Base-by-base conservation (phyloP, 23 tunicate genomes). In the Diplosoma virens region DNA sequence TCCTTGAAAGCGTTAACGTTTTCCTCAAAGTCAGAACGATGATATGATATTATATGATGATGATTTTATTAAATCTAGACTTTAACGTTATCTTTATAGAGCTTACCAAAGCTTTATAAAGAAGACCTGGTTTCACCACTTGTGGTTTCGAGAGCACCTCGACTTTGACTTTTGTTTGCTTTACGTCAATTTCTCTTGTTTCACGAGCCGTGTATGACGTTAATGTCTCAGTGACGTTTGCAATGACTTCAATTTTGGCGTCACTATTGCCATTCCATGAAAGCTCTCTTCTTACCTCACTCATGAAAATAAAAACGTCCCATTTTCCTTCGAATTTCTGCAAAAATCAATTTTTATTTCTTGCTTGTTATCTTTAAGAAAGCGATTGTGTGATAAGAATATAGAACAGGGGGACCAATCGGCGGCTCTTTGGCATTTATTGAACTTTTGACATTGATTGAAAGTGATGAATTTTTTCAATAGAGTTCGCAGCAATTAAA, bases 41-140 rank as follows among this genome's bases (percentile, higher is more conserved):
- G 9, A 41, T 14, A 7, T 9, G 50, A 14, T 41, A 41, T 7
- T 41, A 41, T 14, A 41, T 7, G 14, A 41, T 41, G 9, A 7
- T 14, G 14, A 14, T 41, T 41, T 41, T 7, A 9, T 41, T 41
- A 41, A 41, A 41, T 7, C 9, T 7, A 41, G 4, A 55, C 61
- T 55, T 41, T 41, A n/a, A 45, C 52, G 11, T 45, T 16, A 45
- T 9, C 16, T 11, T 45, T 16, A 45, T 45, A 9, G 16, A 20
- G 65, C 90, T 84, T 70, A 92, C 97, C 59, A 80, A 76, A 11
- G 97, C 97, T 34, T 67, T 67, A 67, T 92, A 92, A 9, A 27
- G 46, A 0, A 92, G 70, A 2, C 92, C 97, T 16, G 97, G 97
- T 47, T 92, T 92, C 46, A 81, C 69, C 22, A 67, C 60, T 20